phyloP scores from a whole-genome alignment of 2,113 vertebrate species.

The Bolborhynchus lineola region DNA sequence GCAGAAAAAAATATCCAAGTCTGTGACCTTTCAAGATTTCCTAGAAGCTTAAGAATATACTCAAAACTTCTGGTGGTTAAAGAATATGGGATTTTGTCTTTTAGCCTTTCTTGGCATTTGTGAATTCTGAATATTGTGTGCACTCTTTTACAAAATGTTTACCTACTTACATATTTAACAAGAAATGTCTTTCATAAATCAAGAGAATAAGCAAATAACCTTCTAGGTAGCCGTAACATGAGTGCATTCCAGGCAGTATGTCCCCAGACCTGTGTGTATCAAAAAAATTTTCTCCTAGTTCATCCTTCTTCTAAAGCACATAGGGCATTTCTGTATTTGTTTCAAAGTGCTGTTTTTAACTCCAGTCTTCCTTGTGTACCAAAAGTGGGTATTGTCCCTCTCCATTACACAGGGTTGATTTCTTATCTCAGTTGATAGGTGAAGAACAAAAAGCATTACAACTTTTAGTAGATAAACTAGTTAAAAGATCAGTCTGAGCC shows the following conservation, averaged over 20 bases:
- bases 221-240: background rate
- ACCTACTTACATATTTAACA: background rate
- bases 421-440: background rate
- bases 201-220: background rate
- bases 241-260: background rate
- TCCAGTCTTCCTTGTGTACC: background rate
- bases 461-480: background rate
- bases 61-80: slow-evolving; percentile 1
- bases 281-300: background rate
- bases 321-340: background rate
- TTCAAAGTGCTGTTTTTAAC: background rate
- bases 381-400: background rate
- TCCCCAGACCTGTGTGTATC: background rate
- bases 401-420: background rate
- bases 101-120: slow-evolving; percentile 38
- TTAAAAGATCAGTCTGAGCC: background rate
- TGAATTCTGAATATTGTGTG: slow-evolving; percentile 34
- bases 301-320: background rate
- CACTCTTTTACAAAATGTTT: background rate
- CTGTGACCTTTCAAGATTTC: slow-evolving; percentile 33
- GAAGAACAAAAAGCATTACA: background rate
- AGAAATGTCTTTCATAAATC: background rate
- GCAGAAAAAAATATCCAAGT: background rate
- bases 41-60: background rate
- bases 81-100: slow-evolving; percentile 38